A percentile compares a stretch with the other conserved stretches of the same genome.
phyloP scores from a whole-genome alignment of 2,797 vertebrate species.

The Crenichthys baileyi region DNA sequence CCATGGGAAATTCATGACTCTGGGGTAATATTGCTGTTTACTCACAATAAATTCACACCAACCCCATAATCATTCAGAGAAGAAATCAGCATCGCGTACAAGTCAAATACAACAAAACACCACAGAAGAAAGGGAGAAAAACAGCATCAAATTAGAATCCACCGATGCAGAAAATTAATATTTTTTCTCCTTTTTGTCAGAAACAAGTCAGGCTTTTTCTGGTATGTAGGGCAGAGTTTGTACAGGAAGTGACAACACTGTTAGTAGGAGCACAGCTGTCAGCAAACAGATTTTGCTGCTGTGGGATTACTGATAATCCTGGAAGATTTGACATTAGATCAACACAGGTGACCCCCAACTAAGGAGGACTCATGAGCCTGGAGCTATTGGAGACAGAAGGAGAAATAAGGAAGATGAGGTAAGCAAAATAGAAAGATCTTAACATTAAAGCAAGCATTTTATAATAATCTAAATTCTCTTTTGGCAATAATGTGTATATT shows the following conservation, averaged over 20 bases:
- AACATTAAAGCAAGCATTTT: not conserved
- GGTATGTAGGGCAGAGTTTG: constrained; percentile 66
- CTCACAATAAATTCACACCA: constrained; percentile 42
- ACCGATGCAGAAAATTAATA: constrained; percentile 74
- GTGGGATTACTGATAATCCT: constrained; percentile 82
- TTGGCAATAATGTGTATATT: not conserved
- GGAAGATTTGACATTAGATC: constrained; percentile 82
- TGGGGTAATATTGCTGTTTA: constrained; percentile 56
- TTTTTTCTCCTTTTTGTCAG: constrained; percentile 31
- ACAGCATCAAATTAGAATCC: constrained; percentile 70
- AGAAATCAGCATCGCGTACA: constrained; percentile 42
- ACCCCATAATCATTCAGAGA: constrained; percentile 47
- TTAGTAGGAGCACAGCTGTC: constrained; percentile 77
- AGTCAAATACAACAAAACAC: constrained; percentile 61
- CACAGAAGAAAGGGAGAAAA: constrained; percentile 46
- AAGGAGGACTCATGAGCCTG: constrained; percentile 36
- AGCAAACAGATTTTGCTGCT: constrained; percentile 78
- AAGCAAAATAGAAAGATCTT: not conserved
- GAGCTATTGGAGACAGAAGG: not conserved
- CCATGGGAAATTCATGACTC: constrained; percentile 25
- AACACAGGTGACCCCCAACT: constrained; percentile 74
- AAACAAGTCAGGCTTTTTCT: constrained; percentile 49
- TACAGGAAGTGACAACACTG: constrained; percentile 65
- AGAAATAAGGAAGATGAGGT: not conserved
- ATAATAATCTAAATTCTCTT: not conserved